Evolutionary conservation across 2,888 invertebrate genomes (phyloP).

Genomic region (Drosophila niveifrons): DNA sequence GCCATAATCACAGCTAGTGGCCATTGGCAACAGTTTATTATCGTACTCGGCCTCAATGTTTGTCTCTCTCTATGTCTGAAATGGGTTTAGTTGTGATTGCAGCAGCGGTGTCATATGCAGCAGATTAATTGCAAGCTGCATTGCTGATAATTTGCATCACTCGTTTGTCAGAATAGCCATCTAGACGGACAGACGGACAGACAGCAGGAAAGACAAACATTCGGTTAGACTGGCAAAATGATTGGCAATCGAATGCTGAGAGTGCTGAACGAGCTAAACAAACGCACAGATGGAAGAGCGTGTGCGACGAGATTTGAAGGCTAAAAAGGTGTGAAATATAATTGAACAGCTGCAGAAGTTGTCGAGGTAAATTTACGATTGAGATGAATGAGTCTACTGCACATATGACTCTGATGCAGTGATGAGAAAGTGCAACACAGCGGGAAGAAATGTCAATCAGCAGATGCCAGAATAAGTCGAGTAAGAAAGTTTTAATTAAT

Average conservation of each 20-base stretch:
- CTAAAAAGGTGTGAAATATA: constrained; percentile 47
- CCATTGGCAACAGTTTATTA: constrained; percentile 74
- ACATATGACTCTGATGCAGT: neutral
- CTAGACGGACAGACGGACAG: no score
- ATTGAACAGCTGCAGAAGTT: constrained; percentile 38
- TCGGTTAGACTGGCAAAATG: constrained; percentile 17
- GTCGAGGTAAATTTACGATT: constrained; percentile 6
- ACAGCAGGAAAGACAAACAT: neutral
- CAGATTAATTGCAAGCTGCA: constrained; percentile 78
- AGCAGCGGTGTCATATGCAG: constrained; percentile 74
- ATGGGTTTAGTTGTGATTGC: constrained; percentile 77
- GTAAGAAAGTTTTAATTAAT: neutral
- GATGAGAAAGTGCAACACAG: neutral
- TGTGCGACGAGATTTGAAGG: constrained; percentile 25
- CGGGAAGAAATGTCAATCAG: neutral
- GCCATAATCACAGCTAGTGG: constrained; percentile 11
- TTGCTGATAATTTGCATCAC: constrained; percentile 74
- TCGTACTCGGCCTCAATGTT: constrained; percentile 44
- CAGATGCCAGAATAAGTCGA: neutral
- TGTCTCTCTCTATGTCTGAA: constrained; percentile 26
- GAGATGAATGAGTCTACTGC: constrained; percentile 4
- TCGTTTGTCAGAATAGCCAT: constrained; percentile 46
- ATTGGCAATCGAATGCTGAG: constrained; percentile 40
- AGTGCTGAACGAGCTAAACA: constrained; percentile 4
- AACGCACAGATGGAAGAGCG: constrained; percentile 11